A percentile compares a stretch with the other conserved stretches of the same genome.
phyloP scores from a whole-genome alignment of 2,888 invertebrate species.

The Melanostoma scalare region DNA sequence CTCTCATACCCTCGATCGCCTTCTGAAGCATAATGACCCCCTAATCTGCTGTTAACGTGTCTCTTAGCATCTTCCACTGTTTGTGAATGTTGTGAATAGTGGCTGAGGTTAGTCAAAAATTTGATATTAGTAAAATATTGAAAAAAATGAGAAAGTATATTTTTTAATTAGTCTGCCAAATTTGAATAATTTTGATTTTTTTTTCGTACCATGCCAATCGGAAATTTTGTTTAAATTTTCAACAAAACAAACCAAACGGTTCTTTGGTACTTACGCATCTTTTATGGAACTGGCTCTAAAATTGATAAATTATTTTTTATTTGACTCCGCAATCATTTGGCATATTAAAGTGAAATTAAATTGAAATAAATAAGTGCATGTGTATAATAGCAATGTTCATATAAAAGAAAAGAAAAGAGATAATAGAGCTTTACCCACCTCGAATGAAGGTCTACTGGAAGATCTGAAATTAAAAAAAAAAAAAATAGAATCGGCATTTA shows the following conservation, averaged over 20 bases:
- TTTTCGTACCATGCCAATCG: conserved; percentile 77
- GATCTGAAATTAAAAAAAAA: conserved; percentile 60
- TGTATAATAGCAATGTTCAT: conserved; percentile 18
- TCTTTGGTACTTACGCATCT: conserved; percentile 78
- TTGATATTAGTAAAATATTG: neutral
- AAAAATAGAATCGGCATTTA: neutral
- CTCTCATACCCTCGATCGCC: conserved; percentile 69
- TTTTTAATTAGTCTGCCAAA: conserved; percentile 37
- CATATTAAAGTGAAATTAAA: conserved; percentile 38
- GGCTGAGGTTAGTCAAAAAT: conserved; percentile 74
- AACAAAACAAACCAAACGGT: conserved; percentile 75
- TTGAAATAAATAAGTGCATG: conserved; percentile 15
- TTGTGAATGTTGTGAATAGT: conserved; percentile 79
- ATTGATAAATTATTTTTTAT: conserved; percentile 15
- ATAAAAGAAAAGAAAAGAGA: conserved; percentile 27
- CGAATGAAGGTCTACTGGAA: conserved; percentile 46
- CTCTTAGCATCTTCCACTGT: conserved; percentile 79
- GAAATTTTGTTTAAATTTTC: conserved; percentile 73
- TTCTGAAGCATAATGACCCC: conserved; percentile 23
- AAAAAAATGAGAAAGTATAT: neutral
- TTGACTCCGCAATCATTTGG: conserved; percentile 26
- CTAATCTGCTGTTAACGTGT: conserved; percentile 74
- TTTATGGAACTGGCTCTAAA: conserved; percentile 74
- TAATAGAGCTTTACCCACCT: conserved; percentile 46
- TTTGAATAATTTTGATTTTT: conserved; percentile 41